Base-by-base conservation (phyloP, 2,888 invertebrate genomes). In the Gastrophysa polygoni region DNA sequence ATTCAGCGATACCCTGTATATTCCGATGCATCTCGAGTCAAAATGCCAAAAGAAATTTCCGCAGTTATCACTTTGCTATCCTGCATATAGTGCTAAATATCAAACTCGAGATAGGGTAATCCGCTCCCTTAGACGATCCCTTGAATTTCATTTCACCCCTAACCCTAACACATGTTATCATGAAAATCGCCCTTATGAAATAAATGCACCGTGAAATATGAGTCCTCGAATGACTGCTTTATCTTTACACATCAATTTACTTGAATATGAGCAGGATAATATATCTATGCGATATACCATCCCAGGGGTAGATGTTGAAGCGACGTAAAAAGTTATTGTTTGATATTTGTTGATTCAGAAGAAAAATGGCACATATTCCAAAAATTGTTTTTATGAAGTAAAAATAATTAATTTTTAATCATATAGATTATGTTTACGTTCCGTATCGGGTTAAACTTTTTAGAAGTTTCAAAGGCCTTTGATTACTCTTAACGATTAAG, bases 161-260 rank as follows among this genome's bases (percentile, higher is more conserved):
- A 28, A 52, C 56, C 32, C 55, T 20, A 66, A 69, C 69, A 69
- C 67, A 67, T 69, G 68, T 66, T 64, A 61, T 67, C 61, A 46
- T 62, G 64, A 69, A 69, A 64, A 69, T 61, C 59, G 64, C 68
- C 68, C 68, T 70, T 70, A 68, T 28, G 57, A 50, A 60, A 49
- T 56, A 61, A 72, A 72, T 71, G 69, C 67, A 61, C 59, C 71
- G 68, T 71, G 68, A 72, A 72, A 72, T 72, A 71, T 72, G 72
- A 72, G 70, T 68, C 63, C 59, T 52, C 59, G 57, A 59, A 68
- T 67, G 62, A 58, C 52, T 47, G 57, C 49, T 61, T 38, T 58
- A 57, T 58, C 48, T 60, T 49, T 43, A 21, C 43, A 38, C 55
- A 18, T 48, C 43, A 49, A 14, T 38, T 14, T 38, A 38, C 10